Evolutionary conservation across 2,113 vertebrate genomes (phyloP).

Genomic region (Oncorhynchus mykiss): DNA sequence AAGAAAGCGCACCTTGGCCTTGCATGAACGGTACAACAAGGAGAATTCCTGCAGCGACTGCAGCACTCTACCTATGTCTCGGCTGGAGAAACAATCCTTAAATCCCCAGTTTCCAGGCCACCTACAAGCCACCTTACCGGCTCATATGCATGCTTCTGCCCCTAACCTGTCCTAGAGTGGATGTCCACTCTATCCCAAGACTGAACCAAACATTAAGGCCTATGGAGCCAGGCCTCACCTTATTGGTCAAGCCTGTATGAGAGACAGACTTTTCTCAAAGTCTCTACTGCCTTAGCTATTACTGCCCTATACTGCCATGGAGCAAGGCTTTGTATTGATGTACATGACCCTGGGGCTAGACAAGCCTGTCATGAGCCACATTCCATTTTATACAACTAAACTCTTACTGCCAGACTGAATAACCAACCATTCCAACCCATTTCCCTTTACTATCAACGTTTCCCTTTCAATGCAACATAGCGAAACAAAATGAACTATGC

Average conservation of each 20-base stretch:
- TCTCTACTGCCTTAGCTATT: not conserved
- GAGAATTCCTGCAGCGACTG: constrained; percentile 51
- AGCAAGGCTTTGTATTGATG: not conserved
- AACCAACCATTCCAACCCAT: not conserved
- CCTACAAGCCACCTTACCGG: constrained; percentile 6
- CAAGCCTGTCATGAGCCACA: not conserved
- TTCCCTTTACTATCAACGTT: not conserved
- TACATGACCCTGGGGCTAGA: not conserved
- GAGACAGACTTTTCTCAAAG: not conserved
- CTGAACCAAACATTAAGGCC: not conserved
- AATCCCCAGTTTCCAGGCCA: not conserved
- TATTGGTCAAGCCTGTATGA: not conserved
- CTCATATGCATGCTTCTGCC: constrained; percentile 65
- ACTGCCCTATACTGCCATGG: not conserved
- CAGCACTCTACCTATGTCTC: not conserved
- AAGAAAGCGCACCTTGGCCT: not conserved
- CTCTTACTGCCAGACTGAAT: not conserved
- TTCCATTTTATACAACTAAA: not conserved
- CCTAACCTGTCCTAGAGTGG: constrained; percentile 60
- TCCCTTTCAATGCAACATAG: too few relatives aligned
- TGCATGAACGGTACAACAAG: constrained; percentile 15
- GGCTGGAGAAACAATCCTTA: not conserved
- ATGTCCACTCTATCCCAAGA: not conserved
- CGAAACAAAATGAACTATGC: too few relatives aligned
- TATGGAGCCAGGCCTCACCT: not conserved